Conservation (phyloP, 2,113 vertebrate species). For the Elanus axillaris region DNA sequence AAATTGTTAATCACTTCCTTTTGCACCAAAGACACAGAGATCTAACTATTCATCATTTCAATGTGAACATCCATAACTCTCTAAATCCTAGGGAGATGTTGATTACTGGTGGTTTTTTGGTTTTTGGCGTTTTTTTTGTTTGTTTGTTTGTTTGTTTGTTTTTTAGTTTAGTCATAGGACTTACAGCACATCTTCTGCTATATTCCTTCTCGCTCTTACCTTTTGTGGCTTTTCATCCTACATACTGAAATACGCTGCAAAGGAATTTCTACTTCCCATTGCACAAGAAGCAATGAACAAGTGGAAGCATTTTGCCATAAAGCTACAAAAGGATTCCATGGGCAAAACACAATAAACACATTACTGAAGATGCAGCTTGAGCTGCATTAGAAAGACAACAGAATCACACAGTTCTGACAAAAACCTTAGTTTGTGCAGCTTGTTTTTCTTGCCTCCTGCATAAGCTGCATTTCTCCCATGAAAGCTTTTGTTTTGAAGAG, state of each 20-base stretch:
- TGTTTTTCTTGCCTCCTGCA: background rate
- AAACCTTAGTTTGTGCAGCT: background rate
- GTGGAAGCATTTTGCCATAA: background rate
- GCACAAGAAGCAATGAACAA: background rate
- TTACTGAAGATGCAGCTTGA: background rate
- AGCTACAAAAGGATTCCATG: background rate
- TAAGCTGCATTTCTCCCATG: background rate
- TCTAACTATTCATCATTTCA: background rate
- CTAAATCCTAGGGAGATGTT: background rate
- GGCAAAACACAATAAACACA: background rate
- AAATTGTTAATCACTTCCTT: background rate
- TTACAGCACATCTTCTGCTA: background rate
- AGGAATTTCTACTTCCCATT: background rate
- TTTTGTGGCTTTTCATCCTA: background rate
- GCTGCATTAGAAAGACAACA: background rate
- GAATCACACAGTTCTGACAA: background rate
- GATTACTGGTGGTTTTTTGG: background rate
- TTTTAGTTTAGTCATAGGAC: background rate
- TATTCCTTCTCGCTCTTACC: background rate
- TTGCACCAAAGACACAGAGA: background rate
- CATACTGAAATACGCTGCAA: background rate
- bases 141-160: too few relatives aligned
- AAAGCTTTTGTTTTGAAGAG: background rate
- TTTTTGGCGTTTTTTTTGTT: too few relatives aligned
- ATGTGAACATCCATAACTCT: background rate